Base-by-base conservation (phyloP, 2,113 vertebrate species). In the Anser brachyrhynchus region DNA sequence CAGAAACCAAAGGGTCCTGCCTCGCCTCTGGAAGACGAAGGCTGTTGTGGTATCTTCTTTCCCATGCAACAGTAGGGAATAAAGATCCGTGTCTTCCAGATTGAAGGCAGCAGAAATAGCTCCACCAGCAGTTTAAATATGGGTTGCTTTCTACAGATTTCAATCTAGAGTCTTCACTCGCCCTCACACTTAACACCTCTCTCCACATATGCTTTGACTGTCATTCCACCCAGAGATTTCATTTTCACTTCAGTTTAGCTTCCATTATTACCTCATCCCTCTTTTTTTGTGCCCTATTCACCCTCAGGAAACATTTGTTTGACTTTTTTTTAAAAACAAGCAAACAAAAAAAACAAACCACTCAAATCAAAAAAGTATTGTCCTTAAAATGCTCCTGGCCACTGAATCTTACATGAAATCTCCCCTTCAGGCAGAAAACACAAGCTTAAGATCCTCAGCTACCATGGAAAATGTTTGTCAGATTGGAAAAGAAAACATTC, bases 11-110 rank as follows among this genome's bases (percentile, higher is more conserved):
- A 84, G 46, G 18, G 10, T 88, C 58, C 88, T 78, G 79, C n/a
- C 65, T 95, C 87, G 86, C 57, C 35, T 95, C 89, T 76, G 43
- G 28, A 90, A 83, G 33, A 58, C 15, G 20, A 66, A 70, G 51
- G 46, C 37, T 86, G 75, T 89, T 89, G 59, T 91, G 80, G 74
- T 71, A 87, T 92, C 71, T 95, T 94, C 51, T 52, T 52, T 52
- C 51, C 51, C 51, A 52, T 52, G 22, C 13, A 13, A 52, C 51
- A 26, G 23, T 52, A 52, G 51, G 23, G 51, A 52, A 52, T 52
- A 52, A 52, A 52, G 51, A 66, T 89, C 28, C 70, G 39, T 51
- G 35, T 29, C 73, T 78, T 67, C 61, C 92, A 94, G 77, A 84
- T 22, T 25, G 84, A 91, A 94, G 41, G 76, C 64, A 87, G 54